Evolutionary conservation across 2,113 vertebrate genomes (phyloP).

Genomic region (Tylochromis polylepis): DNA sequence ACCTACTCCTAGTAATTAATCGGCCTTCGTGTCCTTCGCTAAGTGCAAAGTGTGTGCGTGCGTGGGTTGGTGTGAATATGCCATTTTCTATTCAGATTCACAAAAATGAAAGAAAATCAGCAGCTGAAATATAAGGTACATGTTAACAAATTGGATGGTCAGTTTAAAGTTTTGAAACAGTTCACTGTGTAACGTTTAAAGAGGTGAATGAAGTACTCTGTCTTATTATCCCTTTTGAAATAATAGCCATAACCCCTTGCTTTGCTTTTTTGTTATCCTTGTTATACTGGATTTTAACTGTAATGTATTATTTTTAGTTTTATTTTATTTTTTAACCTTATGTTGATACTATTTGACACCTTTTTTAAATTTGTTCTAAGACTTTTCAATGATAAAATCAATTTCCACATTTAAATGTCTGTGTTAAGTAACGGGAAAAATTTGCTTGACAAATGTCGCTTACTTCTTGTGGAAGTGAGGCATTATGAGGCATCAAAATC

Average conservation of each 20-base stretch:
- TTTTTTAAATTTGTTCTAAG: neutral
- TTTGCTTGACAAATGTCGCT: neutral
- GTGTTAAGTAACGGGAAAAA: neutral
- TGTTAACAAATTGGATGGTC: neutral
- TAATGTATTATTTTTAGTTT: neutral
- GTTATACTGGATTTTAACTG: neutral
- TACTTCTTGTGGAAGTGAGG: neutral
- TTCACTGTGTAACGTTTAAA: neutral
- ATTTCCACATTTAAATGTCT: neutral
- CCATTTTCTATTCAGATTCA: slow-evolving; percentile 8
- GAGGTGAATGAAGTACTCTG: neutral
- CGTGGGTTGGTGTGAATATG: neutral
- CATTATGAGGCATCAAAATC: neutral
- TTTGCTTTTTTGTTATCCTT: neutral
- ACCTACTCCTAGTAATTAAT: slow-evolving; percentile 71
- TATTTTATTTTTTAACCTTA: neutral
- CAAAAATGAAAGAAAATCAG: neutral
- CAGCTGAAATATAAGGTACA: neutral
- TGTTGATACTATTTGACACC: neutral
- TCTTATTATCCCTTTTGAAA: neutral
- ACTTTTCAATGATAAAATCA: neutral
- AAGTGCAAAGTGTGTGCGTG: slow-evolving; percentile 40
- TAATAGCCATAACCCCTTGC: neutral
- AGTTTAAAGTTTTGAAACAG: neutral
- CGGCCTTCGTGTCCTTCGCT: slow-evolving; percentile 64